phyloP scores from a whole-genome alignment of 2,888 invertebrate genomes.

The Cerastis rubricosa region DNA sequence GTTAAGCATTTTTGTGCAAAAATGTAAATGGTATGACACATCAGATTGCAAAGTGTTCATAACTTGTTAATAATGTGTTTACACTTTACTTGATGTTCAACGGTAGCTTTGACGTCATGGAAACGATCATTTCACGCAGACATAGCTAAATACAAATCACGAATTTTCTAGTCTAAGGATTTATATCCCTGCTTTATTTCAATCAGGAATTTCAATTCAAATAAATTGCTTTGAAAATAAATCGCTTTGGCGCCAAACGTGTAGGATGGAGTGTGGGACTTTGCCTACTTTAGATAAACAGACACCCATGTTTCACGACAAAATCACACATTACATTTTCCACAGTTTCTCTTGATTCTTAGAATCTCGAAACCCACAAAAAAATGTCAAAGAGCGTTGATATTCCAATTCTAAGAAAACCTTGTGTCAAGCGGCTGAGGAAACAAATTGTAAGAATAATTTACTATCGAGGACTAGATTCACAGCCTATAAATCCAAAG shows the following conservation, averaged over 20 bases:
- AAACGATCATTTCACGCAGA: constrained; percentile 3
- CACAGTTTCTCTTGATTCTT: neutral
- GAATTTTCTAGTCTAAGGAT: neutral
- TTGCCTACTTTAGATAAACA: neutral
- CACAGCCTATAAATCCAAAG: constrained; percentile 61
- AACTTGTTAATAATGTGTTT: constrained; percentile 23
- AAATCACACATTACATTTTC: neutral
- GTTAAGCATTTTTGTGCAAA: constrained; percentile 38
- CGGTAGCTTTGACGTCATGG: constrained; percentile 4
- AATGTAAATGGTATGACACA: constrained; percentile 42
- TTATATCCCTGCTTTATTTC: neutral
- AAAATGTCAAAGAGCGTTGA: constrained; percentile 31
- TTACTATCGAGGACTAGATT: constrained; percentile 60
- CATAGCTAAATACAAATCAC: neutral
- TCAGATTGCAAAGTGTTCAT: constrained; percentile 34
- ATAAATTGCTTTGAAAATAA: neutral
- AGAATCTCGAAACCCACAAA: constrained; percentile 18
- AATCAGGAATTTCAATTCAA: constrained; percentile 21
- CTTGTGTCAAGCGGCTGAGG: constrained; percentile 36
- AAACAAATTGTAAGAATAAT: constrained; percentile 61
- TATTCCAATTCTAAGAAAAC: constrained; percentile 30
- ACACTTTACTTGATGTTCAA: constrained; percentile 20
- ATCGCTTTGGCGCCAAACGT: neutral
- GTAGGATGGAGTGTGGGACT: constrained; percentile 6
- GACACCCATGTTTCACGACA: neutral